Evolutionary conservation across 2,797 vertebrate genomes (phyloP).

Genomic region (Myotis pilosus): DNA sequence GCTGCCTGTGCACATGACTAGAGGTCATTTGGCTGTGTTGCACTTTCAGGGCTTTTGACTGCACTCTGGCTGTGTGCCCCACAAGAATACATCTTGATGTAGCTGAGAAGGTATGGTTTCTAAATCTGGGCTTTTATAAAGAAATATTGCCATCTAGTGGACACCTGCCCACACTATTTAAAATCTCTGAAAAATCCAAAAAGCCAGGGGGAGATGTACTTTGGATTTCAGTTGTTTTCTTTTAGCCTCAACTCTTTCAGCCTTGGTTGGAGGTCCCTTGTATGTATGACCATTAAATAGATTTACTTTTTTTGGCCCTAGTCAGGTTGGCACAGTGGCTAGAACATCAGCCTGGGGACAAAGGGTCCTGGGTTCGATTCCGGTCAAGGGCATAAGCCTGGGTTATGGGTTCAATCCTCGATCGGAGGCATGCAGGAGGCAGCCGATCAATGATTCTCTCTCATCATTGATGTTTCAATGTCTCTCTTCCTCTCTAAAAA

Average conservation of each 20-base stretch:
- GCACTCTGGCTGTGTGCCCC: background rate
- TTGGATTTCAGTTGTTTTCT: background rate
- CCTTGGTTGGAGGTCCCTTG: background rate
- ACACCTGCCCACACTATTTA: constrained; percentile 33
- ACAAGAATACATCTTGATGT: background rate
- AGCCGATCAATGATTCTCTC: too few relatives aligned
- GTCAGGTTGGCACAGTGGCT: too few relatives aligned
- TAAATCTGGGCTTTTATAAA: constrained; percentile 58
- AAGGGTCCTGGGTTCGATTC: too few relatives aligned
- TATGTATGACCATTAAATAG: background rate
- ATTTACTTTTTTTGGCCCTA: background rate
- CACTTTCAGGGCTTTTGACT: background rate
- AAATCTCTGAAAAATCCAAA: background rate
- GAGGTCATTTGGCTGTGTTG: background rate
- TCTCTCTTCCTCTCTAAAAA: too few relatives aligned
- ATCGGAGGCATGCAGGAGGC: too few relatives aligned
- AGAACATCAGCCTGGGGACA: too few relatives aligned
- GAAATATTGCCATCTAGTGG: constrained; percentile 77
- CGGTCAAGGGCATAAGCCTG: too few relatives aligned
- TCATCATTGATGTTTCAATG: too few relatives aligned
- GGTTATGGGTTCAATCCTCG: too few relatives aligned
- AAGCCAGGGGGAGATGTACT: background rate
- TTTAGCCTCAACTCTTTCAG: background rate
- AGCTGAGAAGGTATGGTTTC: background rate
- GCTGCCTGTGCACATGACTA: background rate